Evolutionary conservation across 53 echinoderm and acorn worm species (phyloP).

Genomic region (Paelopatides confundens): DNA sequence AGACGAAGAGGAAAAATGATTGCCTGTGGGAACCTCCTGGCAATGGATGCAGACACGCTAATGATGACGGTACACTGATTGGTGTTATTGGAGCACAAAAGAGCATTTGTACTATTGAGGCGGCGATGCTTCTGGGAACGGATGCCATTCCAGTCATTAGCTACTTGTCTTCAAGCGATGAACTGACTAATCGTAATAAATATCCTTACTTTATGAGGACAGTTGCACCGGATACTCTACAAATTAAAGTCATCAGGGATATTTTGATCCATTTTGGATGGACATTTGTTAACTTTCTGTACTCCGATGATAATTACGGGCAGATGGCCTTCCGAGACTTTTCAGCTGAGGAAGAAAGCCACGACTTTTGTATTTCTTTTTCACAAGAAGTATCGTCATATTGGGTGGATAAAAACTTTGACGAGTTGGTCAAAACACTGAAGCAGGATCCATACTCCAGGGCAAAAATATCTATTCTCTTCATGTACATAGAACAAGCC

Average conservation of each 20-base stretch:
- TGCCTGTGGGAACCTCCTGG: conserved; percentile 16
- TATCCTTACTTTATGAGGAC: conserved; percentile 87
- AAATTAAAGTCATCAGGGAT: conserved; percentile 87
- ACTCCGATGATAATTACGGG: conserved; percentile 90
- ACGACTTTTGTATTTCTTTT: conserved; percentile 26
- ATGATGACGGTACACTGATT: conserved; percentile 24
- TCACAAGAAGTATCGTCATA: conserved; percentile 31
- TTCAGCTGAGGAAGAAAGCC: neutral
- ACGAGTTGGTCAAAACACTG: conserved; percentile 35
- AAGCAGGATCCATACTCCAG: conserved; percentile 66
- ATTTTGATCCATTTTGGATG: conserved; percentile 77
- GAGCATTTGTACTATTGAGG: conserved; percentile 82
- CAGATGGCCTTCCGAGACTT: conserved; percentile 62
- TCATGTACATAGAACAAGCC: conserved; percentile 69
- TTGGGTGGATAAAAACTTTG: neutral
- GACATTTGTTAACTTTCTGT: conserved; percentile 89
- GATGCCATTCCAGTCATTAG: conserved; percentile 85
- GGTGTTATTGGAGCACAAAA: conserved; percentile 86
- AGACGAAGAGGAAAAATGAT: conserved; percentile 31
- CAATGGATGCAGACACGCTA: neutral
- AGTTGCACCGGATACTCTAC: conserved; percentile 85
- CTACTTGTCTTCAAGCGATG: conserved; percentile 88
- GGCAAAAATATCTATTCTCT: conserved; percentile 78
- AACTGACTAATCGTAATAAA: conserved; percentile 71
- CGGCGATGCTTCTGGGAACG: conserved; percentile 80